A percentile compares a stretch with the other conserved stretches of the same genome.
phyloP scores from a whole-genome alignment of 2,888 invertebrate species.

The Sthenelais limicola region DNA sequence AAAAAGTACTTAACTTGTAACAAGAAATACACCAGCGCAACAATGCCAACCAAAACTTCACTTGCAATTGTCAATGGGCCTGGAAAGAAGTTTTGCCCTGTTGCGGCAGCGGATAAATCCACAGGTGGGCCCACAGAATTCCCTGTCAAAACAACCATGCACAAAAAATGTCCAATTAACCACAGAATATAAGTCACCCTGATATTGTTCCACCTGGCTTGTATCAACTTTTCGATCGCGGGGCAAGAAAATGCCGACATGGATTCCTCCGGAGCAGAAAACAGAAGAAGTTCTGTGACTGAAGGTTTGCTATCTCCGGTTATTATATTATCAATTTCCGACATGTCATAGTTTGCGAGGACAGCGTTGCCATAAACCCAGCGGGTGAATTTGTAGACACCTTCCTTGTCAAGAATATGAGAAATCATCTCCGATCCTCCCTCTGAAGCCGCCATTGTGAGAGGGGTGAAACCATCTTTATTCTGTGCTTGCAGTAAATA shows the following conservation, averaged over 20 bases:
- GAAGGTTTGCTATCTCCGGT: not conserved
- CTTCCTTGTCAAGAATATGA: not conserved
- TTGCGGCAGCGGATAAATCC: not conserved
- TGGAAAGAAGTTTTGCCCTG: not conserved
- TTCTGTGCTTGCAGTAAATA: not conserved
- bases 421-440: not conserved
- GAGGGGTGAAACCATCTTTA: not conserved
- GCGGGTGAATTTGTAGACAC: conserved; percentile 7
- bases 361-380: not conserved
- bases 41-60: not conserved
- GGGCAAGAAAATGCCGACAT: not conserved
- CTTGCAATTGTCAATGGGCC: not conserved
- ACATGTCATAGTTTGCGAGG: not conserved
- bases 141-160: conserved; percentile 19
- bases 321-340: not conserved
- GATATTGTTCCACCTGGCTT: conserved; percentile 4
- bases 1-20: conserved; percentile 10
- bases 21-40: not conserved
- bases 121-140: not conserved
- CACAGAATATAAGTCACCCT: conserved; percentile 1
- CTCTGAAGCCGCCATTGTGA: not conserved
- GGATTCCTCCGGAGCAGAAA: not conserved
- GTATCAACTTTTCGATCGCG: not conserved
- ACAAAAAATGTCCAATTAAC: not conserved
- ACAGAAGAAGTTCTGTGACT: not conserved